These are phyloP conservation scores for Thaleichthys pacificus DNA, from an alignment of 2,797 vertebrate species.

Conservation along the genomic window DNA sequence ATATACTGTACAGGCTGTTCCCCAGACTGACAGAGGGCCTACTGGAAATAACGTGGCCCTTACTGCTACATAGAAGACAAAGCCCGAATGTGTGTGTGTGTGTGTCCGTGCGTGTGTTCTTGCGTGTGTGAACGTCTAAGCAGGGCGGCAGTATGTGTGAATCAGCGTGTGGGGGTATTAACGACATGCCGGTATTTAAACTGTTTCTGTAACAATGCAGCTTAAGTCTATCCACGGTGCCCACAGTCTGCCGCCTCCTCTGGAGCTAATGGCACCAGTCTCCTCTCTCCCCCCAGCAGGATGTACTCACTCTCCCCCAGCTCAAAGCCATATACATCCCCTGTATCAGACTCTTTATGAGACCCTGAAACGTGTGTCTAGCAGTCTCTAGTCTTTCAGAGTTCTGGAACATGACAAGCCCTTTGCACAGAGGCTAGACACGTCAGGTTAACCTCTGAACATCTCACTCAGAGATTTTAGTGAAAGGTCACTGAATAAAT, in stretches of 20 bases:
- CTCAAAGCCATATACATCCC: slow-evolving; percentile 23
- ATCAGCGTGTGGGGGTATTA: slow-evolving; percentile 66
- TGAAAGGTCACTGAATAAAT: slow-evolving; percentile 67
- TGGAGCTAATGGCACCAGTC: slow-evolving; percentile 50
- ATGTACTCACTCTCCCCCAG: slow-evolving; percentile 44
- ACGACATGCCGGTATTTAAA: slow-evolving; percentile 69
- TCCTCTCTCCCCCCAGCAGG: slow-evolving; percentile 53
- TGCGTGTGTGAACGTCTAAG: slow-evolving; percentile 15
- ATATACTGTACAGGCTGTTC: slow-evolving; percentile 58
- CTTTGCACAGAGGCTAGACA: slow-evolving; percentile 35
- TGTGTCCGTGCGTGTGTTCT: background rate
- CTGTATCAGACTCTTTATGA: slow-evolving; percentile 7
- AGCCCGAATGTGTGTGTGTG: slow-evolving; percentile 47
- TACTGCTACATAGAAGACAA: slow-evolving; percentile 53
- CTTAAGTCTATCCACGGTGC: slow-evolving; percentile 59
- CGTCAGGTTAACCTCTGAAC: slow-evolving; percentile 41
- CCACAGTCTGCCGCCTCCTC: slow-evolving; percentile 55
- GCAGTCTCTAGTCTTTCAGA: slow-evolving; percentile 22
- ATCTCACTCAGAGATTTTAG: slow-evolving; percentile 46
- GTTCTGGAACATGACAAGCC: slow-evolving; percentile 41
- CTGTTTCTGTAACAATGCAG: slow-evolving; percentile 63
- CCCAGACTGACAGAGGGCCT: slow-evolving; percentile 49
- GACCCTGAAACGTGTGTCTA: no score
- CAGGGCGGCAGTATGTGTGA: slow-evolving; percentile 56
- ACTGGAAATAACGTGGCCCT: slow-evolving; percentile 51